A percentile compares a stretch with the other conserved stretches of the same genome.
These are phyloP conservation scores for Enteromius paludinosus DNA, from an alignment of 2,797 vertebrate species.

Conservation along the genomic window DNA sequence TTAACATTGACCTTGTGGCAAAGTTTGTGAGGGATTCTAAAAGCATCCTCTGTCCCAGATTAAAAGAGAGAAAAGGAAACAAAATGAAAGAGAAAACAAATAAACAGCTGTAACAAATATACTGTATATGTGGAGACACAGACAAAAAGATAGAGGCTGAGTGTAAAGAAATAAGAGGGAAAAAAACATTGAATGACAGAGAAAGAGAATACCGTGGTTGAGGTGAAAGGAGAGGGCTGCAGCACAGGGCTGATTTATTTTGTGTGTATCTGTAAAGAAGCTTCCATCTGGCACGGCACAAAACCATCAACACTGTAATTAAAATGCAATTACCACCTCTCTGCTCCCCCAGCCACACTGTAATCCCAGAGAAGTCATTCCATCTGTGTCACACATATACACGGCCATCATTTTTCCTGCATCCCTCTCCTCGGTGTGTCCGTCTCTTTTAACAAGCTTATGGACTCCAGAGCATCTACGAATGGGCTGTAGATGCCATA, in stretches of 20 bases:
- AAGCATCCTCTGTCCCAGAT: no score
- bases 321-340: conserved; percentile 98
- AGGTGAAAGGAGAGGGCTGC: conserved; percentile 58
- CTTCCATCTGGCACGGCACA: conserved; percentile 94
- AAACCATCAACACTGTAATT: conserved; percentile 98
- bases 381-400: conserved; percentile 88
- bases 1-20: conserved; percentile 55
- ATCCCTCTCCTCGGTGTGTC: conserved; percentile 47
- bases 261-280: conserved; percentile 89
- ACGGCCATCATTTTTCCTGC: conserved; percentile 42
- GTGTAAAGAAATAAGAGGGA: conserved; percentile 19
- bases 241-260: conserved; percentile 76
- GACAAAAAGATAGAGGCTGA: conserved; percentile 20
- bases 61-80: conserved; percentile 2
- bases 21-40: conserved; percentile 45
- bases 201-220: conserved; percentile 39
- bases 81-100: conserved; percentile 18
- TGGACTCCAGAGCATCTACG: conserved; percentile 38
- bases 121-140: conserved; percentile 38
- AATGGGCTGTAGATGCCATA: conserved; percentile 30
- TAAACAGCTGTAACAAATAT: conserved; percentile 10
- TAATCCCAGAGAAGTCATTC: conserved; percentile 95
- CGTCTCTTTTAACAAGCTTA: conserved; percentile 40
- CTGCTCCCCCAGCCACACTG: conserved; percentile 85
- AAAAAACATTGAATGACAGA: background rate